Evolutionary conservation across 2,797 vertebrate species (phyloP), one percentile per base, ranked within the genome.

Genomic region (Falco rusticolus): DNA sequence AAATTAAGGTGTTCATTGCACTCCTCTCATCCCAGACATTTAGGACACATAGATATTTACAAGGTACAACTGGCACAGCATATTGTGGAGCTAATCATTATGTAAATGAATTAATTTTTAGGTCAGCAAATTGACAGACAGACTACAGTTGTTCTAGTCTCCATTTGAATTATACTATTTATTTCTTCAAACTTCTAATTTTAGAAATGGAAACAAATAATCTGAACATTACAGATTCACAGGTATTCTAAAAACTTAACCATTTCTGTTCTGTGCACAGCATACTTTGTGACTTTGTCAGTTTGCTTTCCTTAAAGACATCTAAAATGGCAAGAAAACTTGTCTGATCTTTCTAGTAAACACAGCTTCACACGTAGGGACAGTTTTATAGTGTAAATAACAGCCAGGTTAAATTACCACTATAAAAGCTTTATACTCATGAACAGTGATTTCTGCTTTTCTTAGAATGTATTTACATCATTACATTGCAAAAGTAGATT

Each of bases 361-460:
- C 66, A 89, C 33, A 85, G 22, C 51, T 71, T 93, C 89, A 90
- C 75, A 81, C 56, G 82, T 0, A 72, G 61, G 20, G 39, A 87
- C 48, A 90, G 85, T 78, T 95, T 94, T 89, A 96, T 61, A 93
- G 43, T 84, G 72, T 79, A 90, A 97, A 93, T 82, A 97, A 80
- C 60, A 95, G 68, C 66, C 63, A 78, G 60, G 72, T 93, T 96
- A 92, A 93, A 96, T 95, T 89, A 78, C 59, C 66, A 68, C 53
- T 86, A 68, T 89, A 92, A 96, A 96, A 90, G 41, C 31, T 90
- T 95, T 86, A 56, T 74, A 28, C 41, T 93, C 57, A 48, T 72
- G 66, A 96, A 70, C 45, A 51, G 65, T 57, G 61, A 76, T 86
- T 95, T 91, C 75, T 84, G 34, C 47, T 84, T 97, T 94, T 93